phyloP scores from a whole-genome alignment of 23 tunicate species.

The Halocynthia aurantium region DNA sequence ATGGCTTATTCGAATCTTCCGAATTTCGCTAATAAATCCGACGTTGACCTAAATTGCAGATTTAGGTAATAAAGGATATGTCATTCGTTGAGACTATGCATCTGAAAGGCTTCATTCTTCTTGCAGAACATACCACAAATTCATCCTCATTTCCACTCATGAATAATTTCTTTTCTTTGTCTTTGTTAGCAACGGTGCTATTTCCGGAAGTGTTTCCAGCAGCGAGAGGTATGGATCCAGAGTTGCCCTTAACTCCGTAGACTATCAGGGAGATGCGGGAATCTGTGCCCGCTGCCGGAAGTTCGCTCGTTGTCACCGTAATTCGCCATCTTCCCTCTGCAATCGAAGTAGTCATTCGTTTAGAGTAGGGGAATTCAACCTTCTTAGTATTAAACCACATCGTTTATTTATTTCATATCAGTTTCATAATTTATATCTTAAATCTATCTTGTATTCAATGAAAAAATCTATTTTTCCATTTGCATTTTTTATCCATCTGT shows the following conservation, averaged over 20 bases:
- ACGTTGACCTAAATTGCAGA: constrained; percentile 40
- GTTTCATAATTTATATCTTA: too few species aligned
- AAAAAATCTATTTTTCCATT: too few species aligned
- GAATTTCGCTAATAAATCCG: constrained; percentile 70
- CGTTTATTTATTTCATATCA: too few species aligned
- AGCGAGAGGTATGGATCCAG: constrained; percentile 69
- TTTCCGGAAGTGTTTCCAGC: constrained; percentile 27
- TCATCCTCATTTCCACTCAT: constrained; percentile 85
- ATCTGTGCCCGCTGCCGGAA: constrained; percentile 85
- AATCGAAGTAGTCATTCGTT: too few species aligned
- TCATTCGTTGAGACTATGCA: not conserved
- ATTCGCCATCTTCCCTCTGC: constrained; percentile 84
- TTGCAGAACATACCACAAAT: constrained; percentile 45
- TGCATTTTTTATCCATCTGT: too few species aligned
- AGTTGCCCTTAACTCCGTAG: constrained; percentile 76
- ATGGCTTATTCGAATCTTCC: constrained; percentile 73
- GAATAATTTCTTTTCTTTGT: constrained; percentile 35
- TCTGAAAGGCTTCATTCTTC: too few species aligned
- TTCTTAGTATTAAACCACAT: too few species aligned
- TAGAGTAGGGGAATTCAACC: too few species aligned
- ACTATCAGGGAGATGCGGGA: constrained; percentile 57
- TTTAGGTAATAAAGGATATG: not conserved
- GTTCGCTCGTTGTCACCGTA: constrained; percentile 68
- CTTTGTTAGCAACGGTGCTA: constrained; percentile 7
- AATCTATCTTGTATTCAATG: too few species aligned